These are phyloP conservation scores for Glossophaga mutica DNA, from an alignment of 2,797 vertebrate species.

Conservation along the genomic window DNA sequence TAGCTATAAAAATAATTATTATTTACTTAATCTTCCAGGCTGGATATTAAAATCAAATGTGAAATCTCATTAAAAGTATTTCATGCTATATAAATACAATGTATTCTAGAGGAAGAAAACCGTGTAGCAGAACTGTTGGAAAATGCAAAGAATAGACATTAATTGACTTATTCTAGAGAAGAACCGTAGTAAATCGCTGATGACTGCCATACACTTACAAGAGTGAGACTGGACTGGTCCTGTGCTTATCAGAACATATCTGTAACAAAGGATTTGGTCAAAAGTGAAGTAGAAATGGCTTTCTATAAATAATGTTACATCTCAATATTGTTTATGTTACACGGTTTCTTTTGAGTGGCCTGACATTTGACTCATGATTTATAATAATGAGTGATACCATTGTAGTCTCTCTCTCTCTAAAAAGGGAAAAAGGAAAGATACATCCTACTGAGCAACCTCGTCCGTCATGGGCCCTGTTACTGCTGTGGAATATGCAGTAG, in stretches of 20 bases:
- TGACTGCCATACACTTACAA: background rate
- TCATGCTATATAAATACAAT: background rate
- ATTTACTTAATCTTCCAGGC: background rate
- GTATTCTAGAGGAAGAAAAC: background rate
- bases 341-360: background rate
- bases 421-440: background rate
- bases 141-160: background rate
- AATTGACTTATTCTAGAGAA: background rate
- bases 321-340: background rate
- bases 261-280: background rate
- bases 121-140: background rate
- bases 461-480: background rate
- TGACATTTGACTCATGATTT: background rate
- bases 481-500: background rate
- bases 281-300: background rate
- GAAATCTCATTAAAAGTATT: background rate
- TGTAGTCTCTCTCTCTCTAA: background rate
- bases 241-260: background rate
- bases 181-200: background rate
- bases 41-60: constrained; percentile 21
- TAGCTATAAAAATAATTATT: background rate
- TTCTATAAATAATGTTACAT: background rate
- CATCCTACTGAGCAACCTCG: background rate
- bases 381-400: background rate
- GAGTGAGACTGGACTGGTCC: background rate